A percentile compares a stretch with the other conserved stretches of the same genome.
Evolutionary conservation across 2,888 invertebrate species (phyloP).

Genomic region (Plutella xylostella): DNA sequence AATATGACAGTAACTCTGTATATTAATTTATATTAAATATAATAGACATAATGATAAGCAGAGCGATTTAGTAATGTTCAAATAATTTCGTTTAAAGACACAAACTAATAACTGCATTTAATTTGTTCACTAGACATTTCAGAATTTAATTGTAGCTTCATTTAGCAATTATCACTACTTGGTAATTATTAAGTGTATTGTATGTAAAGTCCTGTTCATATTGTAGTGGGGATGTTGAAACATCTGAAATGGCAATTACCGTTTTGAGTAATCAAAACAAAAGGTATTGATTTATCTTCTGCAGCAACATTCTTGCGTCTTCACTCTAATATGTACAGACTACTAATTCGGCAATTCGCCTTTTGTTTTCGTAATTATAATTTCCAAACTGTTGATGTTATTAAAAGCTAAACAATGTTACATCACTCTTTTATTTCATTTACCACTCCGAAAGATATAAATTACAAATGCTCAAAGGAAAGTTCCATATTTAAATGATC

Average conservation of each 20-base stretch:
- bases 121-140: constrained; percentile 3
- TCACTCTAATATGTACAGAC: too few relatives aligned
- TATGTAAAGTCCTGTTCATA: too few relatives aligned
- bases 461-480: too few relatives aligned
- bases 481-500: too few relatives aligned
- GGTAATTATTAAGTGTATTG: constrained; percentile 6
- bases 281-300: too few relatives aligned
- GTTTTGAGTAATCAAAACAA: too few relatives aligned
- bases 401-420: constrained; percentile 24
- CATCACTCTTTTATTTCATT: constrained; percentile 10
- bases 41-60: constrained; percentile 31
- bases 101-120: constrained; percentile 8
- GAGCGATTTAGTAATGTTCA: constrained; percentile 11
- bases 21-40: constrained; percentile 21
- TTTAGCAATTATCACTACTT: constrained; percentile 7
- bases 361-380: constrained; percentile 18
- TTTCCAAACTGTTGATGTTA: constrained; percentile 31
- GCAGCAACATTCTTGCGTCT: too few relatives aligned
- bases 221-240: too few relatives aligned
- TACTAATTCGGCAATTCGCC: constrained; percentile 1
- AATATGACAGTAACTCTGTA: constrained; percentile 11
- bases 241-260: too few relatives aligned
- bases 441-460: too few relatives aligned
- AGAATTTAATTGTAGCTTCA: constrained; percentile 4
- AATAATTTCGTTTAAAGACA: not conserved